Base-by-base conservation (phyloP, 1,140 invertebrate genomes). In the Cydia strobilella region DNA sequence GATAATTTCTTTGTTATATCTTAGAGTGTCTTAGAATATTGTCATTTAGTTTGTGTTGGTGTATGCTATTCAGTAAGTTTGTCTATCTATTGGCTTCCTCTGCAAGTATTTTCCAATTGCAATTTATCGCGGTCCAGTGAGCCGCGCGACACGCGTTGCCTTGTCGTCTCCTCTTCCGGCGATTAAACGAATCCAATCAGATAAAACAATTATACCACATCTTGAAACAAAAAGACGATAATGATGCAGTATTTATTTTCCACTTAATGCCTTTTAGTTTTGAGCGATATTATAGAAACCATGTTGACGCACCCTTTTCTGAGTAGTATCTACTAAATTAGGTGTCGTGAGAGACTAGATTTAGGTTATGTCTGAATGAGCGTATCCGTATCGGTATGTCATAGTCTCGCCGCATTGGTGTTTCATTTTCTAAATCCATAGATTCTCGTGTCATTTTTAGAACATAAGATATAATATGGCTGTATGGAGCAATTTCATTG, bases 141-240 rank as follows among this genome's bases (percentile, higher is more conserved):
- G 35, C 65, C 31, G 65, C n/a, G 31, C 15, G 65, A n/a, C 27
- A 18, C 31, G 31, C 7, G 31, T 35, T 35, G 31, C 31, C 31
- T 69, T 69, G 65, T 69, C 65, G 31, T 63, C 62, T 63, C 31
- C 27, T 69, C 65, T 69, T 69, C 65, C 65, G 65, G 65, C 65
- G 65, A 69, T 69, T 69, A 69, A 69, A 69, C 65, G 42, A 69
- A 69, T 35, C 65, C 5, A 42, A 69, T 69, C 65, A 2, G 65
- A 69, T 69, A 39, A 69, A 69, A 69, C 35, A 69, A 69, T 69
- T 69, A 69, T 69, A 69, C 6, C 20, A 7, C 20, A 23, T 3
- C 54, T 12, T 12, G 10, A 23, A 20, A n/a, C 9, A 9, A 59
- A 59, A 23, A 59, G 54, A 23, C 20, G 3, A 3, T 59, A 20